Conservation (phyloP, 2,888 invertebrate genomes). For the Synanthedon myopaeformis region DNA sequence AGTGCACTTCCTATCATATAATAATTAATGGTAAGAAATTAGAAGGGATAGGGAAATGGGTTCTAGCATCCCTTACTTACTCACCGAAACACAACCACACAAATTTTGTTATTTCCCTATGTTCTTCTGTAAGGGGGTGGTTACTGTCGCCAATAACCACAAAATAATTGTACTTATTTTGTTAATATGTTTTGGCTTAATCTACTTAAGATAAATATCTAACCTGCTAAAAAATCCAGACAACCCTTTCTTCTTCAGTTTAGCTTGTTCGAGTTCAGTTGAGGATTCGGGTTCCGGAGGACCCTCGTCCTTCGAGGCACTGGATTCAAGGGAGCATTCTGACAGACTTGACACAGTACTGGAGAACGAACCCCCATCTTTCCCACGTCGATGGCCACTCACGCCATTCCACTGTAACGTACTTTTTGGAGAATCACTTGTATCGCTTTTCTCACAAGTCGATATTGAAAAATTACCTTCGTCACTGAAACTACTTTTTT, state of each 20-base stretch:
- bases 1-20: no score
- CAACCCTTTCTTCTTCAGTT: constrained; percentile 71
- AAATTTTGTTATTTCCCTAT: no score
- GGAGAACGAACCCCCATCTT: constrained; percentile 74
- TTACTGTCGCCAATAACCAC: no score
- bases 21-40: no score
- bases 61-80: no score
- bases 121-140: no score
- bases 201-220: not conserved
- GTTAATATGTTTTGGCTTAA: no score
- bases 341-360: constrained; percentile 79
- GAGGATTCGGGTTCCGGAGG: constrained; percentile 23
- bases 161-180: no score
- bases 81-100: no score
- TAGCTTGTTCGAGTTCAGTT: constrained; percentile 42
- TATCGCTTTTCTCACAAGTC: constrained; percentile 64
- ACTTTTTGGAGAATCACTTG: constrained; percentile 64
- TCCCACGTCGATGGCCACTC: constrained; percentile 63
- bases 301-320: constrained; percentile 64
- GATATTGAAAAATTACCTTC: constrained; percentile 63
- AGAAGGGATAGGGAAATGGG: no score
- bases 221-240: constrained; percentile 75
- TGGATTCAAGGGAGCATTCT: constrained; percentile 76
- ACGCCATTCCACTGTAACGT: constrained; percentile 63
- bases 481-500: constrained; percentile 66